phyloP scores from a whole-genome alignment of 2,113 vertebrate genomes.

The Scytalopus superciliaris region DNA sequence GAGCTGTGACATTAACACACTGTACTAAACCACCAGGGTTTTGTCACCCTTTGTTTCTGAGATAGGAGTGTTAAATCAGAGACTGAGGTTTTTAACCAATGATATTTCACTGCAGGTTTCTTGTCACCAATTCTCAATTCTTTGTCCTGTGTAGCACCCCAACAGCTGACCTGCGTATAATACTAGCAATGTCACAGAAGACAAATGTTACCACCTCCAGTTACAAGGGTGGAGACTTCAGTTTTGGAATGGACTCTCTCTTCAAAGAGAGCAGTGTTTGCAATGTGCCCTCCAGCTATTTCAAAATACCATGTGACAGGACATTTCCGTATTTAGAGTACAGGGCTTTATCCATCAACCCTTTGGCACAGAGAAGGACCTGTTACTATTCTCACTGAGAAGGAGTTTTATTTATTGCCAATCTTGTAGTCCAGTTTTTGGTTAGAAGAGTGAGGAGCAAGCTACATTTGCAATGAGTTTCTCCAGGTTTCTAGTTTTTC shows the following conservation, averaged over 20 bases:
- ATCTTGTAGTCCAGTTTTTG: not conserved
- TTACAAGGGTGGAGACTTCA: not conserved
- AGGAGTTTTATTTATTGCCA: not conserved
- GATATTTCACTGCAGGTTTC: not conserved
- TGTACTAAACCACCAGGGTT: not conserved
- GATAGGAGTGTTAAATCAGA: not conserved
- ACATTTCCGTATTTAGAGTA: slow-evolving; percentile 15
- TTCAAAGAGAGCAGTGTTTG: not conserved
- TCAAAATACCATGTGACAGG: slow-evolving; percentile 33
- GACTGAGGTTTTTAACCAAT: not conserved
- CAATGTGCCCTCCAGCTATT: not conserved
- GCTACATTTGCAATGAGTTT: not conserved
- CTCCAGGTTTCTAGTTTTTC: not conserved
- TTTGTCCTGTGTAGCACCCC: not conserved
- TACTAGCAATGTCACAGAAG: not conserved
- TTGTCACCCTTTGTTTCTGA: not conserved
- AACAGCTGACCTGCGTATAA: not conserved
- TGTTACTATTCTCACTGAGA: not conserved
- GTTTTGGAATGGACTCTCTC: not conserved
- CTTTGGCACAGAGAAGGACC: not conserved
- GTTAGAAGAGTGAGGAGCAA: not conserved
- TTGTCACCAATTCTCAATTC: not conserved
- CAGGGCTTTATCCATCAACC: not conserved
- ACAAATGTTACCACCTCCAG: not conserved
- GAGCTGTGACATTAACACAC: not conserved